phyloP scores from a whole-genome alignment of 1,140 invertebrate genomes.

The Sycophaga agraensis region DNA sequence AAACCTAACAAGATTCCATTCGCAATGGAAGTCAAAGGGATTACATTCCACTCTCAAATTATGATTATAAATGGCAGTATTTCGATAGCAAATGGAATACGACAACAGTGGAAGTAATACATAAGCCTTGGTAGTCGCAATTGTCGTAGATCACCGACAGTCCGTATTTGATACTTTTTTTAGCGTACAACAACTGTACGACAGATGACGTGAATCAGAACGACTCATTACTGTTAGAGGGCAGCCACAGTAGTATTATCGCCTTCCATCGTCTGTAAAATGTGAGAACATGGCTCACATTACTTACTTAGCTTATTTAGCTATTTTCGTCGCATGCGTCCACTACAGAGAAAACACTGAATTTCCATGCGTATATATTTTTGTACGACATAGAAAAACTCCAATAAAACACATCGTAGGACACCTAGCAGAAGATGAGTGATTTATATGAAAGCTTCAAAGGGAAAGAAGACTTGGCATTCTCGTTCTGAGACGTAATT shows the following conservation, averaged over 20 bases:
- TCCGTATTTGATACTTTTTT: slow-evolving; percentile 2
- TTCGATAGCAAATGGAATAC: slow-evolving; percentile 23
- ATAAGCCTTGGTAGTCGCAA: slow-evolving; percentile 23
- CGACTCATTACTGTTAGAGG: slow-evolving; percentile 56
- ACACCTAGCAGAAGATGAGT: slow-evolving; percentile 17
- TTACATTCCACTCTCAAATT: neutral
- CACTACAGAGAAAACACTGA: slow-evolving; percentile 30
- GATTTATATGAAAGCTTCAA: neutral
- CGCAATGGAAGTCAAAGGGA: slow-evolving; percentile 10
- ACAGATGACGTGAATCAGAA: slow-evolving; percentile 31
- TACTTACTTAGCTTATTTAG: slow-evolving; percentile 20
- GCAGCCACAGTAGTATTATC: slow-evolving; percentile 56
- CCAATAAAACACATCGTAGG: slow-evolving; percentile 14
- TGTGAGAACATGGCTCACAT: slow-evolving; percentile 40
- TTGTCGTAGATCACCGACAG: slow-evolving; percentile 14
- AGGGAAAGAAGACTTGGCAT: neutral
- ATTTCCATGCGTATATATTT: slow-evolving; percentile 25
- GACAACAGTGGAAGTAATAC: slow-evolving; percentile 8
- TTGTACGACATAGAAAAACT: slow-evolving; percentile 22
- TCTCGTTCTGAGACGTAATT: neutral
- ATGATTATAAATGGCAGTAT: slow-evolving; percentile 24
- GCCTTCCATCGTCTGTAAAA: slow-evolving; percentile 56
- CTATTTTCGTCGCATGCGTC: slow-evolving; percentile 20
- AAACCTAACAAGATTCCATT: slow-evolving; percentile 5
- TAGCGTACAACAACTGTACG: neutral